Evolutionary conservation across 2,888 invertebrate genomes (phyloP).

Genomic region (Pollenia amentaria): DNA sequence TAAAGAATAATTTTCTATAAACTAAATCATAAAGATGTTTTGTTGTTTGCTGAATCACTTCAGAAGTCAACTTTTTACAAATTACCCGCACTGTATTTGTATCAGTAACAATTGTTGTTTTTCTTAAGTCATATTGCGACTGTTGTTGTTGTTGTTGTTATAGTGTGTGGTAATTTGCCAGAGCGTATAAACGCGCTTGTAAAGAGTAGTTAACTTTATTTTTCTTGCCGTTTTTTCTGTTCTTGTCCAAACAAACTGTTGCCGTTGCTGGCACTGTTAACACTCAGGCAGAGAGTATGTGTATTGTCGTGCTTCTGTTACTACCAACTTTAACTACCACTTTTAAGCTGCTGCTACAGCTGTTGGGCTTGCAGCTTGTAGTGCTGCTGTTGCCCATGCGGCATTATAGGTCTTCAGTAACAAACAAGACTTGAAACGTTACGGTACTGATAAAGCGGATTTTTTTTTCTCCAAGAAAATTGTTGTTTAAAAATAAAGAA

Average conservation of each 20-base stretch:
- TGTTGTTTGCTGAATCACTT: background rate
- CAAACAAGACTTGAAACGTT: conserved; percentile 64
- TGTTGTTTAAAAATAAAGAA: conserved; percentile 5
- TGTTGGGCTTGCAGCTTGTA: background rate
- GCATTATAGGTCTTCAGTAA: conserved; percentile 62
- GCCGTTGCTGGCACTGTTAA: conserved; percentile 43
- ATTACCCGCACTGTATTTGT: conserved; percentile 35
- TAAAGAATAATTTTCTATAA: too few species aligned
- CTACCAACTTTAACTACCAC: conserved; percentile 43
- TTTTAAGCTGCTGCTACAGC: conserved; percentile 23
- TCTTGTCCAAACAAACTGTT: conserved; percentile 44
- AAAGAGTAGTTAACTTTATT: conserved; percentile 61
- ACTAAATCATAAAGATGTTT: too few species aligned
- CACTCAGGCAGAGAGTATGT: conserved; percentile 25
- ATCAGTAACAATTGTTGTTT: conserved; percentile 50
- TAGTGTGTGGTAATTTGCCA: conserved; percentile 69
- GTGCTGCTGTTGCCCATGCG: conserved; percentile 35
- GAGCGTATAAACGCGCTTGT: conserved; percentile 62
- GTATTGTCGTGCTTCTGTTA: conserved; percentile 42
- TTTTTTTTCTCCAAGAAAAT: conserved; percentile 30
- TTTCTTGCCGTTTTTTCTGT: conserved; percentile 39
- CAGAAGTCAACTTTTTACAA: background rate
- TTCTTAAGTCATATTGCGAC: conserved; percentile 10
- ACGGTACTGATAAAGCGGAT: conserved; percentile 60
- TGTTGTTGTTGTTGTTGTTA: conserved; percentile 4